Evolutionary conservation across 2,888 invertebrate genomes (phyloP), one percentile per base, ranked within the genome.

Genomic region (Troilus luridus): DNA sequence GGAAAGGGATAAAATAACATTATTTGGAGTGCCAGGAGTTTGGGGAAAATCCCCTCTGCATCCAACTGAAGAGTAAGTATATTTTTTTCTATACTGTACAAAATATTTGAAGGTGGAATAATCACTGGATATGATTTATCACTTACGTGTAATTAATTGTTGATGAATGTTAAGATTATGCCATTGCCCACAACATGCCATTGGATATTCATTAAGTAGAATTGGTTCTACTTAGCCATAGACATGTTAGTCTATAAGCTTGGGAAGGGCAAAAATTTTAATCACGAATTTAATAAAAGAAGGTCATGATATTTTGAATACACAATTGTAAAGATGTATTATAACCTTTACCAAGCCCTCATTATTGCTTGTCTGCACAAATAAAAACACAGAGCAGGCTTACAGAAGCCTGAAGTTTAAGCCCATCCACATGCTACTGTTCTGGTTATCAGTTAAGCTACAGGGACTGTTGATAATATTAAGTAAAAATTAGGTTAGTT

Each of bases 11-110:
- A 94, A 96, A 92, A 96, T 98, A 88, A 97, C 97, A 1, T 95
- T 96, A 93, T 94, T 96, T 92, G 97, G 97, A 14, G 96, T 96
- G 41, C 94, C 96, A 5, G 95, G 95, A 92, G 95, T 97, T 89
- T 98, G 98, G 98, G 96, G 96, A 59, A 96, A 96, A 94, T 97
- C 97, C 3, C 98, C 98, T 0, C 93, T 95, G 0, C 95, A 95
- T 92, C 93, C 94, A 59, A 81, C 92, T 56, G 95, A 96, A 92
- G 96, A 96, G 96, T 97, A 94, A 95, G 89, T 91, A 54, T 19
- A 19, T 10, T 1, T 41, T 54, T 41, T 54, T 11, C 19, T 81
- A 5, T 67, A 14, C 9, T 62, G 7, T 62, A 10, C 62, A 62
- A 21, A 62, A 62, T 62, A 21, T 7, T 62, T 21, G 62, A 62